phyloP scores from a whole-genome alignment of 2,113 vertebrate genomes.

The Corythaixoides concolor region DNA sequence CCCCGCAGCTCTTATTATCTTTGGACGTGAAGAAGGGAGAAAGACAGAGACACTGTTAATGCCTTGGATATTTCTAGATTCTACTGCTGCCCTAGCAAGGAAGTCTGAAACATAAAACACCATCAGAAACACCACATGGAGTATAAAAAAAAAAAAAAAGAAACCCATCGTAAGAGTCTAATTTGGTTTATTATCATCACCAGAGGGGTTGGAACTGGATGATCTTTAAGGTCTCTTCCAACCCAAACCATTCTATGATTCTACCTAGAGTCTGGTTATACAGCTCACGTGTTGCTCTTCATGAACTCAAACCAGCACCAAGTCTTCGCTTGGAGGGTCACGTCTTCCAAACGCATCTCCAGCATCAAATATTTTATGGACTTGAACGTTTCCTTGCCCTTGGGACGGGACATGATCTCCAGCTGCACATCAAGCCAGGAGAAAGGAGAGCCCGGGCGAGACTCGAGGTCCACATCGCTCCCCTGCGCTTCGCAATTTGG shows the following conservation, averaged over 20 bases:
- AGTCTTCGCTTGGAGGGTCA: background rate
- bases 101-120: conserved; percentile 5
- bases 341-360: background rate
- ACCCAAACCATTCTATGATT: too few species aligned
- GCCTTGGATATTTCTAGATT: background rate
- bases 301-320: background rate
- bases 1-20: conserved; percentile 50
- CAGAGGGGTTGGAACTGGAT: too few species aligned
- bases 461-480: background rate
- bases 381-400: background rate
- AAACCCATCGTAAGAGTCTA: background rate
- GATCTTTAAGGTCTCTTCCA: too few species aligned
- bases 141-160: background rate
- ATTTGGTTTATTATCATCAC: background rate
- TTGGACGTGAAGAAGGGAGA: conserved; percentile 38
- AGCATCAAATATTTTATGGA: background rate
- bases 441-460: background rate
- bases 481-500: rapidly evolving
- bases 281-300: background rate
- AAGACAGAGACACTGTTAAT: conserved; percentile 33
- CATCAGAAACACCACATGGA: background rate
- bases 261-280: background rate
- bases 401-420: background rate
- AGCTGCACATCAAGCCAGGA: background rate
- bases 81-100: background rate